A percentile compares a stretch with the other conserved stretches of the same genome.
These are phyloP conservation scores for Xiphophorus hellerii DNA, from an alignment of 2,113 vertebrate species.

Conservation along the genomic window DNA sequence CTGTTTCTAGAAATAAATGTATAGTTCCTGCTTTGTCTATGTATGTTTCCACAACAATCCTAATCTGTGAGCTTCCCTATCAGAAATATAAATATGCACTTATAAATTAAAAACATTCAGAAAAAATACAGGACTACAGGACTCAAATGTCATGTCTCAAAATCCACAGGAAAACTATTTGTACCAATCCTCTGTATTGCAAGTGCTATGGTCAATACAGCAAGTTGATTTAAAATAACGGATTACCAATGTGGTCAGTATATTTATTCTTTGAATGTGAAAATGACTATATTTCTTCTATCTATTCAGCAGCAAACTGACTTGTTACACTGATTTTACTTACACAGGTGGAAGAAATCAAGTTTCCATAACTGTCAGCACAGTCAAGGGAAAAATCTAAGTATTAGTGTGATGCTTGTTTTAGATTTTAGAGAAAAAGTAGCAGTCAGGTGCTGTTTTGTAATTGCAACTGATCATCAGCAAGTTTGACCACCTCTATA, in stretches of 20 bases:
- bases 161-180: background rate
- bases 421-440: background rate
- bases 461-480: background rate
- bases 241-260: background rate
- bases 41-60: background rate
- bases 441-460: background rate
- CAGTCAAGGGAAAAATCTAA: background rate
- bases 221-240: background rate
- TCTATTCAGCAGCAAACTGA: background rate
- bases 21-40: background rate
- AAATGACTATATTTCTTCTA: background rate
- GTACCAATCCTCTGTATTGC: background rate
- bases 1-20: background rate
- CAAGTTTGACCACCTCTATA: background rate
- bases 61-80: background rate
- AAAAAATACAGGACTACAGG: conserved; percentile 21
- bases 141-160: background rate
- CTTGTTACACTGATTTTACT: background rate
- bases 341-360: background rate
- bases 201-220: conserved; percentile 9
- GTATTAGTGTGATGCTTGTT: background rate
- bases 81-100: conserved; percentile 3
- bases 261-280: background rate
- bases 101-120: conserved; percentile 26
- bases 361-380: background rate